Evolutionary conservation across 1,140 invertebrate species (phyloP).

Genomic region (Halictus rubicundus): DNA sequence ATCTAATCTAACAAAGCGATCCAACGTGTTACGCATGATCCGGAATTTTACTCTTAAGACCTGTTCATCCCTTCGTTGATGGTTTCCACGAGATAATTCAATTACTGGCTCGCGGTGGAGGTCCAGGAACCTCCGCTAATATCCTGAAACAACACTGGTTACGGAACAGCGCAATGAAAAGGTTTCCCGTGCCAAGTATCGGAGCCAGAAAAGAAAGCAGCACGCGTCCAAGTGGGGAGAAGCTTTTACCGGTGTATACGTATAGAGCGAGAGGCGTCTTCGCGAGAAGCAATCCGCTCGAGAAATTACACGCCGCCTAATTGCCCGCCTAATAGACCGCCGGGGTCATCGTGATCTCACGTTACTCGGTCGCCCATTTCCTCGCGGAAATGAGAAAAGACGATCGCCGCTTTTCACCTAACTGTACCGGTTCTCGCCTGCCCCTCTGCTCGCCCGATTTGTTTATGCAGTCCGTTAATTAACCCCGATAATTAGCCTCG

Average conservation of each 20-base stretch:
- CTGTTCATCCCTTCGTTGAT: not conserved
- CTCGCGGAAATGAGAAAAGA: constrained; percentile 50
- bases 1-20: too few species aligned
- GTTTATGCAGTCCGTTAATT: constrained; percentile 47
- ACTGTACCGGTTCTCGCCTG: not conserved
- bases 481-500: constrained; percentile 54
- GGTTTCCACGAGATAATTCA: not conserved
- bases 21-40: too few species aligned
- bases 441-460: constrained; percentile 27
- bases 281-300: constrained; percentile 1
- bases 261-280: not conserved
- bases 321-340: constrained; percentile 35
- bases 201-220: not conserved
- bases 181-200: not conserved
- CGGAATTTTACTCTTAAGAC: not conserved
- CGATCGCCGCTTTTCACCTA: constrained; percentile 20
- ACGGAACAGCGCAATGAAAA: not conserved
- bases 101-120: not conserved
- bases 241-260: not conserved
- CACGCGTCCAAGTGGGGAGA: too few species aligned
- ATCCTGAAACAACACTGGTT: not conserved
- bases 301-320: constrained; percentile 63
- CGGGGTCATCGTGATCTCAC: constrained; percentile 55
- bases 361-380: constrained; percentile 43
- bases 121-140: not conserved